Evolutionary conservation across 2,797 vertebrate genomes (phyloP).

Genomic region (Sebastes cheni): DNA sequence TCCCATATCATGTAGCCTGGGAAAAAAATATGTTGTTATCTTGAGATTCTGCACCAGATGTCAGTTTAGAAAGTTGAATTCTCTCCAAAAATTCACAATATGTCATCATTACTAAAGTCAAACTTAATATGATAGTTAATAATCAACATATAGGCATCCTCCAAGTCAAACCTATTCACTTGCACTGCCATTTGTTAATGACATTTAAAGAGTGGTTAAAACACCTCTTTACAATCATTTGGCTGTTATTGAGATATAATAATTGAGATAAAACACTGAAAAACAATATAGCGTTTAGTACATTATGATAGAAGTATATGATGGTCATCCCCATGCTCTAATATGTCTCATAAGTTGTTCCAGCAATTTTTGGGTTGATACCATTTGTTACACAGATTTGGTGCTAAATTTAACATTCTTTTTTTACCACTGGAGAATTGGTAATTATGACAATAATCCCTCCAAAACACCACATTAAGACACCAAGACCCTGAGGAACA

Average conservation of each 20-base stretch:
- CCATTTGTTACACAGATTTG: too few relatives aligned
- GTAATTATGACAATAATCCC: too few relatives aligned
- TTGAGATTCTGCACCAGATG: not conserved
- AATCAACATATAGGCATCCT: not conserved
- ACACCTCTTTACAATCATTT: not conserved
- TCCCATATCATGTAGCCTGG: not conserved
- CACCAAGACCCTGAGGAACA: fast-evolving
- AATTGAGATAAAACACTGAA: not conserved
- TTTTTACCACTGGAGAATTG: too few relatives aligned
- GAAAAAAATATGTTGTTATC: not conserved
- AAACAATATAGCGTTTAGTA: too few relatives aligned
- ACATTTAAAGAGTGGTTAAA: not conserved
- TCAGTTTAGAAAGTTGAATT: not conserved
- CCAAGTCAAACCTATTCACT: not conserved
- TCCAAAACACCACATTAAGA: too few relatives aligned
- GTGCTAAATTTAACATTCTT: too few relatives aligned
- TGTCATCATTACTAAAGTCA: not conserved
- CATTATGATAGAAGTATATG: too few relatives aligned
- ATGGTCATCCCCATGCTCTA: too few relatives aligned
- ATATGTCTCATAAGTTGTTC: too few relatives aligned
- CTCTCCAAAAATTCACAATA: not conserved
- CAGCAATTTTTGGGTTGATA: too few relatives aligned
- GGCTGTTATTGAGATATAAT: not conserved
- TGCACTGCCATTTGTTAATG: not conserved
- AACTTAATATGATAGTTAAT: too few relatives aligned